phyloP scores from a whole-genome alignment of 1,140 invertebrate genomes.

The Formica selysi region DNA sequence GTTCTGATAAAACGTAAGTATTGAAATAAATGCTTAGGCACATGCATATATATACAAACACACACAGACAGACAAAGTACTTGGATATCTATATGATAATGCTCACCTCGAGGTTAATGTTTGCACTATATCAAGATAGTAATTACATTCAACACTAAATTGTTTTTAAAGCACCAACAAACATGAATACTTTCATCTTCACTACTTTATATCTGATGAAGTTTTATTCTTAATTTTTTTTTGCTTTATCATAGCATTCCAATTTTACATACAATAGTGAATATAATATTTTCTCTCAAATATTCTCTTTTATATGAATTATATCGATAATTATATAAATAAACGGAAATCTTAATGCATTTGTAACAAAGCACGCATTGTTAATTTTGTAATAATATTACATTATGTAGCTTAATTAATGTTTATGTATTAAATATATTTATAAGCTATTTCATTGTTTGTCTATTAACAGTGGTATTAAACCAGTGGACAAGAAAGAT shows the following conservation, averaged over 20 bases:
- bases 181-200: not conserved
- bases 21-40: conserved; percentile 24
- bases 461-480: conserved; percentile 91
- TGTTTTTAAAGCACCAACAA: conserved; percentile 18
- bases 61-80: not conserved
- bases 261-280: not conserved
- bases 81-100: conserved; percentile 27
- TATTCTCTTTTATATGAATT: not conserved
- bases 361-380: conserved; percentile 26
- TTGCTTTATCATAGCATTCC: no score
- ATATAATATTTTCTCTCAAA: conserved; percentile 5
- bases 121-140: not conserved
- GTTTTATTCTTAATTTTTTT: not conserved
- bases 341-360: not conserved
- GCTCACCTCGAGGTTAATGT: not conserved
- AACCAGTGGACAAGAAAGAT: conserved; percentile 97
- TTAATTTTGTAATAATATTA: conserved; percentile 16
- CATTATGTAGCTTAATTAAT: conserved; percentile 3
- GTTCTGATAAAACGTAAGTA: conserved; percentile 96
- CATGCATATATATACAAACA: not conserved
- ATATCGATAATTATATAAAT: not conserved
- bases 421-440: not conserved
- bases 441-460: conserved; percentile 36
- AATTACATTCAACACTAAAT: not conserved
- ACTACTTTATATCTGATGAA: not conserved